Percentiles rank a stretch among this genome's conserved stretches.
Evolutionary conservation across 2,113 vertebrate species (phyloP).

Genomic region (Pleuronectes platessa): DNA sequence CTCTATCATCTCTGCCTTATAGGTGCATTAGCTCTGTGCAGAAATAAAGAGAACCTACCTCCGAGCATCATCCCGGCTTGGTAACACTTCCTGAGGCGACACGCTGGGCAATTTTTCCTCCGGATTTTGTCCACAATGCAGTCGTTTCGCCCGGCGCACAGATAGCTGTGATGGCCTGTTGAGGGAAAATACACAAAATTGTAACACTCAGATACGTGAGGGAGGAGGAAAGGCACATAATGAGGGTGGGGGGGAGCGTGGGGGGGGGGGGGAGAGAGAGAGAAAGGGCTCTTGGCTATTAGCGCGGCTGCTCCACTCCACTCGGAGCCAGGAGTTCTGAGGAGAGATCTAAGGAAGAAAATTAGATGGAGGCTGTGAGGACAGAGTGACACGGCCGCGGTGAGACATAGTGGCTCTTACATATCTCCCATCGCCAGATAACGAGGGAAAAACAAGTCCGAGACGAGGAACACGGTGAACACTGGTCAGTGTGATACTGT

Average conservation of each 20-base stretch:
- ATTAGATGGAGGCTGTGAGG: conserved; percentile 77
- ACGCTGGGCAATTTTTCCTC: conserved; percentile 97
- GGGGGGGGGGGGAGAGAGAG: neutral
- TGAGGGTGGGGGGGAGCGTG: neutral
- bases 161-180: conserved; percentile 95
- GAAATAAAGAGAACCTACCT: conserved; percentile 82
- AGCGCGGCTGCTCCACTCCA: conserved; percentile 21
- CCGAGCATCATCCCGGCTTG: conserved; percentile 98
- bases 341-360: conserved; percentile 39
- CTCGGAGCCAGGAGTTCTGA: conserved; percentile 18
- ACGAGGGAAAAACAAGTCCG: conserved; percentile 65
- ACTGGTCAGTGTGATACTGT: conserved; percentile 71
- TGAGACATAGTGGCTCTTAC: conserved; percentile 76
- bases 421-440: conserved; percentile 77
- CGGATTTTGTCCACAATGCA: conserved; percentile 99
- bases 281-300: conserved; percentile 43
- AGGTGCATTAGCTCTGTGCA: neutral
- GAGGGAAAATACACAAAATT: conserved; percentile 37
- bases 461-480: conserved; percentile 68
- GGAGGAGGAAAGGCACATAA: conserved; percentile 32
- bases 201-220: conserved; percentile 9
- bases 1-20: neutral
- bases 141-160: conserved; percentile 98
- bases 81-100: conserved; percentile 96
- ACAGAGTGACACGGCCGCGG: conserved; percentile 79